Percentiles rank a stretch among this genome's conserved stretches.
Conservation (phyloP, 2,113 vertebrate genomes). For the Centropus bengalensis region DNA sequence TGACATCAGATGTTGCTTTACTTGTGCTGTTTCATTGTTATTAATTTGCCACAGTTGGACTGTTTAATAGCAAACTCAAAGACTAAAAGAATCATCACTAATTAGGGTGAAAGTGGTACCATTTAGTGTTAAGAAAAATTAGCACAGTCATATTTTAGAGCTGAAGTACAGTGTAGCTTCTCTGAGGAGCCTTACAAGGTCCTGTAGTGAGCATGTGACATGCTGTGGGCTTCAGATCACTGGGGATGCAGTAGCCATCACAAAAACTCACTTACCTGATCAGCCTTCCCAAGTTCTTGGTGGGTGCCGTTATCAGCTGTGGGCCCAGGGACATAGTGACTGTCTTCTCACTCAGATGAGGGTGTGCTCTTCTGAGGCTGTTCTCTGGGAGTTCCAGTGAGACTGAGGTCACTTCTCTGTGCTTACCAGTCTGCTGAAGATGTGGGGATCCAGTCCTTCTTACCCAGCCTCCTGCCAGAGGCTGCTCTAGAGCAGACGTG, state of each 20-base stretch:
- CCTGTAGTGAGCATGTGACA: background rate
- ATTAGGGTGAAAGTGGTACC: background rate
- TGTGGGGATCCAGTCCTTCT: background rate
- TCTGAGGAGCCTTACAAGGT: background rate
- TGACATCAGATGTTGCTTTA: background rate
- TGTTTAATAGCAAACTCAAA: background rate
- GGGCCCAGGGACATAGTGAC: background rate
- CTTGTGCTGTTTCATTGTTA: background rate
- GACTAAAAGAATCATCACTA: background rate
- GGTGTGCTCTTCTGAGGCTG: background rate
- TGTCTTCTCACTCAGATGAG: background rate
- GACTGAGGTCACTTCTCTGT: background rate
- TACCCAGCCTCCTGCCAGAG: background rate
- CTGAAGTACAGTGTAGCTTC: background rate
- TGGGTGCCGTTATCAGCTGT: background rate
- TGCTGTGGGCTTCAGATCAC: background rate
- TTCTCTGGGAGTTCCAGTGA: background rate
- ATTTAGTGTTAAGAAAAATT: background rate
- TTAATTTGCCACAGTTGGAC: background rate
- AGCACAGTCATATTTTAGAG: background rate
- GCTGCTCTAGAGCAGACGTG: fast-evolving
- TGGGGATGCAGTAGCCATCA: fast-evolving
- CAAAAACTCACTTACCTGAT: background rate
- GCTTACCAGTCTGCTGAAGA: background rate
- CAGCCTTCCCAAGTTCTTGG: background rate